These are phyloP conservation scores for Pogonognathellus flavescens DNA, from an alignment of 1,140 invertebrate species.

Conservation along the genomic window DNA sequence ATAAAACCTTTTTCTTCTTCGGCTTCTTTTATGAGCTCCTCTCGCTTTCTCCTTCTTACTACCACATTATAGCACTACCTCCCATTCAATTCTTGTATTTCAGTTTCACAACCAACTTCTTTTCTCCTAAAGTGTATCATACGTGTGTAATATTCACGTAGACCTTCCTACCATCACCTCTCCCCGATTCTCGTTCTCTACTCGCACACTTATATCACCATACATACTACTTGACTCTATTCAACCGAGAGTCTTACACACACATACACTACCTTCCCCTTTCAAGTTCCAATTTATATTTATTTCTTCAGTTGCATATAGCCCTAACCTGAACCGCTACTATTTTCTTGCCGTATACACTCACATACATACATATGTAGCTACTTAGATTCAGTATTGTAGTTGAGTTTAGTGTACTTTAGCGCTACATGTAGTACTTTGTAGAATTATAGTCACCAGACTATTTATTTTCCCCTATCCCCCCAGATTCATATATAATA, in stretches of 20 bases:
- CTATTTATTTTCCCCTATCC: conserved; percentile 31
- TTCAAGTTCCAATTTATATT: conserved; percentile 46
- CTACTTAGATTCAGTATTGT: background rate
- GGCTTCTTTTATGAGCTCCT: conserved; percentile 34
- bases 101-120: background rate
- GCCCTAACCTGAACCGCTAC: background rate
- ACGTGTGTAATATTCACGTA: background rate
- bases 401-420: background rate
- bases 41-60: background rate
- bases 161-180: background rate
- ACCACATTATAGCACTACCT: background rate
- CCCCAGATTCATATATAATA: background rate
- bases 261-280: conserved; percentile 25
- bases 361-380: background rate
- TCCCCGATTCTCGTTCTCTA: background rate
- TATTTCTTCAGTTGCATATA: conserved; percentile 1
- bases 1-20: conserved; percentile 55
- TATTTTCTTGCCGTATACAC: background rate
- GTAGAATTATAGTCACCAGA: background rate
- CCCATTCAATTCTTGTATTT: background rate
- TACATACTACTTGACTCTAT: conserved; percentile 1
- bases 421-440: background rate
- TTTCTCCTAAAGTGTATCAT: background rate
- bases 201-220: background rate
- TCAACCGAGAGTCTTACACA: background rate